Conservation (phyloP, 1,140 invertebrate genomes). For the Bombus superbus region DNA sequence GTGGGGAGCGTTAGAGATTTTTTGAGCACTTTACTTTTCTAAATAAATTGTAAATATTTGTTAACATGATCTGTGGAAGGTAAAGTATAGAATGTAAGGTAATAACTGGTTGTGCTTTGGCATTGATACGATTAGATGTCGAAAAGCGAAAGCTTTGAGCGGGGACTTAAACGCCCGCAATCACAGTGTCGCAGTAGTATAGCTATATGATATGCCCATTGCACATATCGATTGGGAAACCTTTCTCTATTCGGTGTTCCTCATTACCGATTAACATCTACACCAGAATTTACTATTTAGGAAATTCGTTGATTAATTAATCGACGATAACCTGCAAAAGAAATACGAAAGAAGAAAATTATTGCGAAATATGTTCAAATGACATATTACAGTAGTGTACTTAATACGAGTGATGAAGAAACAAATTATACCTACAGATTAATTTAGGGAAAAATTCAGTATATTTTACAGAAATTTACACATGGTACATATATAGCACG, state of each 20-base stretch:
- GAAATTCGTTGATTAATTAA: not conserved
- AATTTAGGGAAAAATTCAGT: too few species aligned
- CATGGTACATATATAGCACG: too few species aligned
- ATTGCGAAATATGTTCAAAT: not conserved
- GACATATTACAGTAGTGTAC: too few species aligned
- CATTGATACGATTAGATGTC: too few species aligned
- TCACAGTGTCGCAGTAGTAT: not conserved
- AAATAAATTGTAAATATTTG: conserved; percentile 5
- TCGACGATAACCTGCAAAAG: not conserved
- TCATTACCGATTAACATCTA: not conserved
- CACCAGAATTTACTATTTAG: not conserved
- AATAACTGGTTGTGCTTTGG: not conserved
- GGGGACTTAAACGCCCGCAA: not conserved
- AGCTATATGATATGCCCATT: not conserved
- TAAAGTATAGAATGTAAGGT: not conserved
- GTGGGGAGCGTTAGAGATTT: not conserved
- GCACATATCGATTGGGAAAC: not conserved
- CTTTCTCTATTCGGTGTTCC: not conserved
- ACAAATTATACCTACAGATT: too few species aligned
- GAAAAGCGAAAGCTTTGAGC: not conserved
- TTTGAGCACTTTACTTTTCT: not conserved
- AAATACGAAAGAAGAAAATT: not conserved
- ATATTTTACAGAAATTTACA: too few species aligned
- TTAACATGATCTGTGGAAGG: not conserved
- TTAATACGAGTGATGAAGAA: too few species aligned